Conservation (phyloP, 2,888 invertebrate genomes). For the Himalopsyche japonica region DNA sequence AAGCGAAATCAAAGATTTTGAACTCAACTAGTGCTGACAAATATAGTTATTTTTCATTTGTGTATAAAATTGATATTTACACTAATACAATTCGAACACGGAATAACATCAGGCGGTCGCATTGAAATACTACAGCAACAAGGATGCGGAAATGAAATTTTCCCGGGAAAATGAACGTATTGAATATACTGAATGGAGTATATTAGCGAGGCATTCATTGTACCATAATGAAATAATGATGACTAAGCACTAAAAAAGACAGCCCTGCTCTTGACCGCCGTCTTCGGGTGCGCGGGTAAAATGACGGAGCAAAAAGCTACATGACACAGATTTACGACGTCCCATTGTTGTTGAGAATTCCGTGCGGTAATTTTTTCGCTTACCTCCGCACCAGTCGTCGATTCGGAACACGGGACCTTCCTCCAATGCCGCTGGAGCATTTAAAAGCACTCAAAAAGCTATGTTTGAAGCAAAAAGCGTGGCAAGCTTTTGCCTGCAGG, state of each 20-base stretch:
- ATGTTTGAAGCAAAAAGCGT: not conserved
- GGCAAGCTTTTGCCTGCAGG: not conserved
- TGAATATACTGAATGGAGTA: not conserved
- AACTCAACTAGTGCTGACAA: too few relatives aligned
- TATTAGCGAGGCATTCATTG: not conserved
- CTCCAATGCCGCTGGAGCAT: not conserved
- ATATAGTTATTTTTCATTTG: too few relatives aligned
- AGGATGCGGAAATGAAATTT: not conserved
- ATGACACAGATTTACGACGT: constrained; percentile 1
- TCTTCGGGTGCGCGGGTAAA: not conserved
- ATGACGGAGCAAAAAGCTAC: not conserved
- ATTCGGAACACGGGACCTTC: not conserved
- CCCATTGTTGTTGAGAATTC: not conserved
- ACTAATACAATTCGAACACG: too few relatives aligned
- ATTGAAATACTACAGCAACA: too few relatives aligned
- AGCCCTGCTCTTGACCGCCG: not conserved
- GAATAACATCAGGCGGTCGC: too few relatives aligned
- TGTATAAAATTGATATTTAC: too few relatives aligned
- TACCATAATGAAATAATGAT: not conserved
- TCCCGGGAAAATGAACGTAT: not conserved
- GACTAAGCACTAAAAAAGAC: not conserved
- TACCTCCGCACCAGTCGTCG: not conserved
- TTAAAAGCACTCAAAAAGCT: not conserved
- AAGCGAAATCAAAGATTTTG: too few relatives aligned
- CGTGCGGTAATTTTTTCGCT: constrained; percentile 1